A percentile compares a stretch with the other conserved stretches of the same genome.
Evolutionary conservation across 2,888 invertebrate species (phyloP).

Genomic region (Agrochola macilenta): DNA sequence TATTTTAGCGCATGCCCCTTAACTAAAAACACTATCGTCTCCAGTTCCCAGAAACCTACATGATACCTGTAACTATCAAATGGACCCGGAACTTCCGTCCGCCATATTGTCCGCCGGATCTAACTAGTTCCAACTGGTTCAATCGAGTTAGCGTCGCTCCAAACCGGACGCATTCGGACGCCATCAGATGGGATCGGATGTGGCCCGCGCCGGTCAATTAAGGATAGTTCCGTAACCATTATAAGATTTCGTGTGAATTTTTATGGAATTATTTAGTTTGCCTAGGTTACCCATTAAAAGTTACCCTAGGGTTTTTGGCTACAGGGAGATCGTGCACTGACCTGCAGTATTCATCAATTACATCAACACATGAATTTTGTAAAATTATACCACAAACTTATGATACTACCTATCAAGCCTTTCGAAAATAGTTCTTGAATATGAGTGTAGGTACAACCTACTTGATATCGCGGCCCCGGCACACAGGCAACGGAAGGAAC

Average conservation of each 20-base stretch:
- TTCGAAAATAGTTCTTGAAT: too few relatives aligned
- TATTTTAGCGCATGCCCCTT: too few relatives aligned
- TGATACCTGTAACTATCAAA: conserved; percentile 57
- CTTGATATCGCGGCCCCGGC: too few relatives aligned
- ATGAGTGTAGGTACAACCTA: too few relatives aligned
- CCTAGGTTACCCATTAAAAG: too few relatives aligned
- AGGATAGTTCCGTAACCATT: conserved; percentile 55
- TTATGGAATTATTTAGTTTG: conserved; percentile 51
- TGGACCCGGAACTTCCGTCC: conserved; percentile 48
- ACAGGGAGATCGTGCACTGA: too few relatives aligned
- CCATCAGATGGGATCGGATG: conserved; percentile 49
- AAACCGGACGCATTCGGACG: conserved; percentile 56
- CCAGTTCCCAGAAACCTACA: conserved; percentile 11
- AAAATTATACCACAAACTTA: too few relatives aligned
- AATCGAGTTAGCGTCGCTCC: conserved; percentile 69
- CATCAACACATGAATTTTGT: too few relatives aligned
- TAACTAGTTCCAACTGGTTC: conserved; percentile 76
- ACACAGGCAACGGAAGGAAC: too few relatives aligned
- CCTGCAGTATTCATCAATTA: too few relatives aligned
- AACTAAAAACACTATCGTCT: neutral
- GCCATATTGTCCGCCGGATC: conserved; percentile 66
- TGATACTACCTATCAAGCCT: too few relatives aligned
- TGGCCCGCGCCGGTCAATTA: conserved; percentile 40
- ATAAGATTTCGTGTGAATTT: conserved; percentile 51
- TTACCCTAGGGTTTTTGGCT: too few relatives aligned